phyloP scores from a whole-genome alignment of 2,888 invertebrate genomes.

The Caenorhabditis doughertyi region DNA sequence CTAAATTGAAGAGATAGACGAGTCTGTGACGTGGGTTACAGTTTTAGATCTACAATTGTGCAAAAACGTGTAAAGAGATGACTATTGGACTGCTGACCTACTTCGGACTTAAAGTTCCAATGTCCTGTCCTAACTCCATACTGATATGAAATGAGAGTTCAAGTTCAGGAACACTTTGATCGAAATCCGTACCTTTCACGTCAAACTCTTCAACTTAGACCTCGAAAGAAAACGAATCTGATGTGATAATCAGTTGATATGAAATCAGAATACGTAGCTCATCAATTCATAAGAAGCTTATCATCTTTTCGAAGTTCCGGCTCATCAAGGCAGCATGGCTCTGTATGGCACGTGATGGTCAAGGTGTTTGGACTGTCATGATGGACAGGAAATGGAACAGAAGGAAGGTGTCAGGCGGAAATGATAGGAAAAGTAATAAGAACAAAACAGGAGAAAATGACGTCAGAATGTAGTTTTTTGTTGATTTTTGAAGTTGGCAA shows the following conservation, averaged over 20 bases:
- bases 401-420: background rate
- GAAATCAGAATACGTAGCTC: constrained; percentile 89
- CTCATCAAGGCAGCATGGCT: constrained; percentile 26
- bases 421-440: background rate
- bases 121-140: too few species aligned
- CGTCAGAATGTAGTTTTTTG: background rate
- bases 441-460: background rate
- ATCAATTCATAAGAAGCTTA: constrained; percentile 66
- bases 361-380: constrained; percentile 39
- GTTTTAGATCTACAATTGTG: constrained; percentile 4
- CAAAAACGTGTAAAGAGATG: background rate
- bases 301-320: constrained; percentile 41
- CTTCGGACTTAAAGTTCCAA: background rate
- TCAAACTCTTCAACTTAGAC: constrained; percentile 81
- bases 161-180: background rate
- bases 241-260: constrained; percentile 90
- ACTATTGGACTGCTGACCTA: constrained; percentile 6
- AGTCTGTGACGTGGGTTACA: constrained; percentile 47
- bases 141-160: too few species aligned
- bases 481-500: too few species aligned
- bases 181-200: constrained; percentile 2
- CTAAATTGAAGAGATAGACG: constrained; percentile 9
- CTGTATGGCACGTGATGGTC: constrained; percentile 42
- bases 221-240: constrained; percentile 87
- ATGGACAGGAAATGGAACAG: constrained; percentile 15